phyloP scores from a whole-genome alignment of 1,140 invertebrate species.

The Drosophila punjabiensis region DNA sequence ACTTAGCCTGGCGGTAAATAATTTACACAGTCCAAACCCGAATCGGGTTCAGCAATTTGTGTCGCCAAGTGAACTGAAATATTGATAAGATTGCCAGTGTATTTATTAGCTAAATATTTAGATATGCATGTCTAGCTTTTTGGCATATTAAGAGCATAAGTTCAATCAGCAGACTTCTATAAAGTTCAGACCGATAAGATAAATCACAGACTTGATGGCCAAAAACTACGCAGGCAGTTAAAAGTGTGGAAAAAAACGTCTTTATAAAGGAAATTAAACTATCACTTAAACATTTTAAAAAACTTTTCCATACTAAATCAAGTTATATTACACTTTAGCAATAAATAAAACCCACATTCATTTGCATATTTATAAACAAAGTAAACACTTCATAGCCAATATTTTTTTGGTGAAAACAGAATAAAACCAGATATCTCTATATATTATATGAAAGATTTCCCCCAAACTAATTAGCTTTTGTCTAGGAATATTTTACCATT shows the following conservation, averaged over 20 bases:
- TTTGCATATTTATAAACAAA: conserved; percentile 14
- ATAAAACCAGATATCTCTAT: background rate
- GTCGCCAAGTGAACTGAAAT: conserved; percentile 20
- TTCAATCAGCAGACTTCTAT: conserved; percentile 33
- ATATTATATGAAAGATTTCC: background rate
- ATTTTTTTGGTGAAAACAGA: background rate
- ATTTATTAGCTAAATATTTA: conserved; percentile 44
- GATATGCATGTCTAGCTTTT: conserved; percentile 44
- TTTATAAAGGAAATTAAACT: background rate
- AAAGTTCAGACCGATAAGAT: conserved; percentile 30
- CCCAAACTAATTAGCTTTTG: background rate
- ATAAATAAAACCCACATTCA: conserved; percentile 1
- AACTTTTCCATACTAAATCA: background rate
- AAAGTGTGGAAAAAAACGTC: background rate
- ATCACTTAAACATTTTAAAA: background rate
- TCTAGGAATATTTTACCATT: background rate
- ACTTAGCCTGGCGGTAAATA: conserved; percentile 26
- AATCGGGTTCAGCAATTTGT: conserved; percentile 13
- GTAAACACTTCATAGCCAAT: conserved; percentile 6
- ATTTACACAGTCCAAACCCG: conserved; percentile 25
- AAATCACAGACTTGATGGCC: background rate
- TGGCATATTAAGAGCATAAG: conserved; percentile 45
- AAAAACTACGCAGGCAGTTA: conserved; percentile 2
- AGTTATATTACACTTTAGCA: background rate
- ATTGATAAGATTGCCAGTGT: conserved; percentile 45